These are phyloP conservation scores for Pachymerium ferrugineum DNA, from an alignment of 2,888 invertebrate species.

Conservation along the genomic window DNA sequence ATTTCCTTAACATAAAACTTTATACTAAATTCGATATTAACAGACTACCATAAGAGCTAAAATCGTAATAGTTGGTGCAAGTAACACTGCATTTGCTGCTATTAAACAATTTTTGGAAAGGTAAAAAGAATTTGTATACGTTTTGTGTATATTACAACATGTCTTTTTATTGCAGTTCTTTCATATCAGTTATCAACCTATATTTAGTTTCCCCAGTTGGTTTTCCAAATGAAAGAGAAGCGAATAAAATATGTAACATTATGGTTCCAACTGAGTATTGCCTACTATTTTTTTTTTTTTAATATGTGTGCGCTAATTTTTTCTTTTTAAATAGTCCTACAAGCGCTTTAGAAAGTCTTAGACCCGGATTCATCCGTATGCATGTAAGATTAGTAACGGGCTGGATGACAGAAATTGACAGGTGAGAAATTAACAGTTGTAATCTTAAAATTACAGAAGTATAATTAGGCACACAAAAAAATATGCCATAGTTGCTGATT, in stretches of 20 bases:
- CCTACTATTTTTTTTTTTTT: not conserved
- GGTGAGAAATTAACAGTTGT: conserved; percentile 1
- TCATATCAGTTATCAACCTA: not conserved
- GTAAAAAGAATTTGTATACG: not conserved
- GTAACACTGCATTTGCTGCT: conserved; percentile 12
- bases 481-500: no score
- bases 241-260: not conserved
- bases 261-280: not conserved
- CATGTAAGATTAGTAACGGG: not conserved
- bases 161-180: not conserved
- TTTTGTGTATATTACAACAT: not conserved
- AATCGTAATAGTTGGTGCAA: conserved; percentile 29
- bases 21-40: not conserved
- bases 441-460: not conserved
- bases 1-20: not conserved
- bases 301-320: not conserved
- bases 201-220: conserved; percentile 20
- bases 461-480: not conserved
- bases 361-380: not conserved
- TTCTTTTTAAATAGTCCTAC: not conserved
- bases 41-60: conserved; percentile 23
- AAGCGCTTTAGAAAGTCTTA: not conserved
- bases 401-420: conserved; percentile 15
- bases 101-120: conserved; percentile 11
- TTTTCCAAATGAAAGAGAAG: not conserved